phyloP scores from a whole-genome alignment of 2,888 invertebrate species.

The Myathropa florea region DNA sequence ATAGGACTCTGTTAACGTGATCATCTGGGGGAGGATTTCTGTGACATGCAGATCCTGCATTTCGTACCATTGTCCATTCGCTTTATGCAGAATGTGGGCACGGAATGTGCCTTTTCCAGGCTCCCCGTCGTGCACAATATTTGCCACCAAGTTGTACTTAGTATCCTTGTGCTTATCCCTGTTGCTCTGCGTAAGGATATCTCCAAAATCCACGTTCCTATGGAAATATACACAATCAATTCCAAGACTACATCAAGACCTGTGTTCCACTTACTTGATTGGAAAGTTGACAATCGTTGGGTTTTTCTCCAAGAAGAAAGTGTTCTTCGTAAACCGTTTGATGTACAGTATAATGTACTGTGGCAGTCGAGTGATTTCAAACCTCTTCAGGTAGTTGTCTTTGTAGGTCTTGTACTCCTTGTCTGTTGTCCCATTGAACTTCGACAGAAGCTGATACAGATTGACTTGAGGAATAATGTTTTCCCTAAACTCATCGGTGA shows the following conservation, averaged over 20 bases:
- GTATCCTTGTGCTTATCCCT: slow-evolving; percentile 90
- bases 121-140: slow-evolving; percentile 99
- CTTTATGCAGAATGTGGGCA: slow-evolving; percentile 94
- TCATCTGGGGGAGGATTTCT: slow-evolving; percentile 99
- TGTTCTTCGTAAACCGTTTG: slow-evolving; percentile 99
- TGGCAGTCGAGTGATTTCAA: slow-evolving; percentile 95
- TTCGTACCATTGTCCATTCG: slow-evolving; percentile 93
- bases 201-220: slow-evolving; percentile 98
- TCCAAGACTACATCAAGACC: background rate
- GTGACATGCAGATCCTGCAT: slow-evolving; percentile 99
- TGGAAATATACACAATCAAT: slow-evolving; percentile 72
- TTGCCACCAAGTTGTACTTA: slow-evolving; percentile 98
- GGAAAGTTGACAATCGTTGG: slow-evolving; percentile 99
- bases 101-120: slow-evolving; percentile 97
- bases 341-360: slow-evolving; percentile 97
- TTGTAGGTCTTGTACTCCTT: slow-evolving; percentile 99
- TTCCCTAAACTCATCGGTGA: slow-evolving; percentile 98
- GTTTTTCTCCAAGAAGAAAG: slow-evolving; percentile 99
- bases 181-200: slow-evolving; percentile 93
- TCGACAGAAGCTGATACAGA: slow-evolving; percentile 94
- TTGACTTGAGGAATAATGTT: slow-evolving; percentile 99
- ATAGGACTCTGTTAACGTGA: slow-evolving; percentile 98
- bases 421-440: slow-evolving; percentile 97
- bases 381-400: slow-evolving; percentile 98
- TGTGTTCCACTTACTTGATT: slow-evolving; percentile 91